Evolutionary conservation across 2,888 invertebrate genomes (phyloP), one percentile per base, ranked within the genome.

Genomic region (Tyria jacobaeae): DNA sequence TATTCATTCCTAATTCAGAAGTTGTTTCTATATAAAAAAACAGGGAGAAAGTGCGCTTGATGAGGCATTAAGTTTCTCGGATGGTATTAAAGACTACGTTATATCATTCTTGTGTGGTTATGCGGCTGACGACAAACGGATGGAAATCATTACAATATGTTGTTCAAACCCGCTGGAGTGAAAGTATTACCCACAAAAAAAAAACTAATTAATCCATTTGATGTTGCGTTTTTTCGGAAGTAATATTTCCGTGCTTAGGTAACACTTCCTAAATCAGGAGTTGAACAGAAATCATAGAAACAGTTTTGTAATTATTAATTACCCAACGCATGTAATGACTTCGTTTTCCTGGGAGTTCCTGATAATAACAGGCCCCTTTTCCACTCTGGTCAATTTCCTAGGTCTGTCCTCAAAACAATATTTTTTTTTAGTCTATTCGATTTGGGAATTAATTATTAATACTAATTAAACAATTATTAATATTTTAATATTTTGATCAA

Each of bases 11-110:
- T n/a, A n/a, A n/a, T n/a, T n/a, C n/a, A n/a, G n/a, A n/a, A n/a
- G n/a, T n/a, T n/a, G n/a, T n/a, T n/a, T n/a, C n/a, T n/a, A n/a
- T n/a, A n/a, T n/a, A n/a, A n/a, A n/a, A n/a, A n/a, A n/a, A n/a
- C n/a, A n/a, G n/a, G n/a, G 74, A 59, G 76, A 76, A 76, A 75
- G 75, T 63, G 44, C 24, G 53, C 10, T 44, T 64, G 63, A 69
- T 66, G 58, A 61, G 52, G 59, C 58, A 63, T 70, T 66, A 57
- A 60, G 51, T 61, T 64, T 66, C 57, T 68, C 56, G 31, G 49
- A 41, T 59, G 64, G 51, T 21, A 56, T 55, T 62, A 64, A 49
- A 25, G 61, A 65, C 62, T 57, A 49, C 57, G 64, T 67, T 67
- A 66, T 55, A 71, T 65, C 59, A 69, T 68, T 57, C 60, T 48